A percentile compares a stretch with the other conserved stretches of the same genome.
Evolutionary conservation across 1,140 invertebrate genomes (phyloP).

Genomic region (Cylas formicarius): DNA sequence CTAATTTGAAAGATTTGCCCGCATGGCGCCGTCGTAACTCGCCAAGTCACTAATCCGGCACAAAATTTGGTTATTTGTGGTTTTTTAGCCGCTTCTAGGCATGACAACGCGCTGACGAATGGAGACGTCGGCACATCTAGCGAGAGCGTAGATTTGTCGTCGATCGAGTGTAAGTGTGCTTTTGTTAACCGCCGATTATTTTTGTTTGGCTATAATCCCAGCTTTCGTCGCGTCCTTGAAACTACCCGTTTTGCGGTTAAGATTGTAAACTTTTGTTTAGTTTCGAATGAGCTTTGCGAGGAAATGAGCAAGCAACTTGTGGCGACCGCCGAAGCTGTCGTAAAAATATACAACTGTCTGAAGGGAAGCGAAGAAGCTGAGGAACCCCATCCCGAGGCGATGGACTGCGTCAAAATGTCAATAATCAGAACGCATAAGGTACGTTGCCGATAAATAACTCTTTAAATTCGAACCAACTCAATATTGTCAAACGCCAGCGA

Average conservation of each 20-base stretch:
- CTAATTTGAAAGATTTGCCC: too few relatives aligned
- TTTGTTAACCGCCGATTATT: not conserved
- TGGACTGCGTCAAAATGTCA: constrained; percentile 48
- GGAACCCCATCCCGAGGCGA: constrained; percentile 40
- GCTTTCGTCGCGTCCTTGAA: constrained; percentile 1
- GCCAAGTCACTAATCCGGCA: constrained; percentile 16
- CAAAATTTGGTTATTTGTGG: constrained; percentile 6
- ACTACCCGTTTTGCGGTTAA: not conserved
- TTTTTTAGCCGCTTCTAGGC: constrained; percentile 25
- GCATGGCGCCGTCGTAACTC: too few relatives aligned
- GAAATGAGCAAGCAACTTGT: constrained; percentile 57
- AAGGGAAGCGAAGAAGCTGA: constrained; percentile 38
- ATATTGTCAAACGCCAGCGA: too few relatives aligned
- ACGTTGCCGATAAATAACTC: too few relatives aligned
- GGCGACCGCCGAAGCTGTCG: constrained; percentile 56
- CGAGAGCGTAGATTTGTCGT: constrained; percentile 27
- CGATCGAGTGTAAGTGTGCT: constrained; percentile 30
- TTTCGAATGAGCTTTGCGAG: constrained; percentile 55
- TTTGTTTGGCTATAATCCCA: constrained; percentile 2
- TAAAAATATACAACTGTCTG: constrained; percentile 55
- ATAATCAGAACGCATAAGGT: constrained; percentile 48
- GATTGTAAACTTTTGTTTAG: constrained; percentile 38
- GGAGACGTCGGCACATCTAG: constrained; percentile 25
- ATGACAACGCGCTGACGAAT: constrained; percentile 28
- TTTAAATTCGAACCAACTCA: too few relatives aligned